Evolutionary conservation across 2,797 vertebrate genomes (phyloP), one percentile per base, ranked within the genome.

Genomic region (Delichon dasypus): DNA sequence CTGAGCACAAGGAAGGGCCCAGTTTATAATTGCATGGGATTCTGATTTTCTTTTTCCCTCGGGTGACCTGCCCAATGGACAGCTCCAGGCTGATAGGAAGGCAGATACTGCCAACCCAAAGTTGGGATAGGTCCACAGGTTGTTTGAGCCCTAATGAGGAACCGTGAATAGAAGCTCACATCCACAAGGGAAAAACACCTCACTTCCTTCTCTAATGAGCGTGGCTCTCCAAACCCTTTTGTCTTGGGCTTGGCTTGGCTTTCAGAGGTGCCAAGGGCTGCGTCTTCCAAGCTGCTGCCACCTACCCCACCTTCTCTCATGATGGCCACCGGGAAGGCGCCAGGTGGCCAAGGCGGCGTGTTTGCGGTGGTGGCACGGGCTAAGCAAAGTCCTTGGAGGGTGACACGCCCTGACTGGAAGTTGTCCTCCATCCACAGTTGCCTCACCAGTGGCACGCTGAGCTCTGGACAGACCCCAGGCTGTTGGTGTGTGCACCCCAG

Each of bases 81-180:
- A 62, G 16, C 70, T 78, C 58, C 36, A 93, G 81, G 50, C 87
- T 93, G 85, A 95, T 68, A 95, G 95, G 64, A 74, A 34, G 1
- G 0, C 38, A 51, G 89, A 85, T 44, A 30, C 47, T 97, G 97
- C 96, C 97, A 97, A 16, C 71, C 83, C 72, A 66, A 86, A 86
- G 54, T 58, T 97, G 95, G 96, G 95, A 84, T 42, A 80, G 55
- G 76, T 96, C 95, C 84, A 53, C 29, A 73, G 82, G 64, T 91
- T 47, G 7, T 95, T 92, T 76, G 94, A 81, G 94, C 93, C 88
- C 88, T 97, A 98, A 98, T 97, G 97, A 97, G 96, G 89, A 93
- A 27, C 29, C 51, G 18, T 95, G 95, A 97, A 97, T 97, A 92
- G 85, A 89, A 85, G 70, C 76, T 86, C 66, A 71, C 92, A 85